Percentiles rank a stretch among this genome's conserved stretches.
Evolutionary conservation across 2,797 vertebrate species (phyloP).

Genomic region (Mus caroli): DNA sequence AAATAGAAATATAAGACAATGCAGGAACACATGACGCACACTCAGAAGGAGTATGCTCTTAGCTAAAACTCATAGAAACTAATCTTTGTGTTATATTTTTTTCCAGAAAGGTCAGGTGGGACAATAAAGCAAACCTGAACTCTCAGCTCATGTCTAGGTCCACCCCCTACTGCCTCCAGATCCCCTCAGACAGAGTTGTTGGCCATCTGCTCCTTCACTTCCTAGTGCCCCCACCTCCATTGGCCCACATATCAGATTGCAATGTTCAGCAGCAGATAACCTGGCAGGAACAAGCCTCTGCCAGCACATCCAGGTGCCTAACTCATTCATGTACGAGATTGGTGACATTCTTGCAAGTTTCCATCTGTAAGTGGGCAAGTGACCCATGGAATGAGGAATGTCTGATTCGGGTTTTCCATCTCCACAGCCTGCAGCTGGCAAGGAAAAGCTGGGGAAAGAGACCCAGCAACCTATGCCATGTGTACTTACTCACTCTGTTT

Average conservation of each 20-base stretch:
- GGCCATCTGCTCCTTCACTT: not conserved
- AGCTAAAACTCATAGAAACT: conserved; percentile 23
- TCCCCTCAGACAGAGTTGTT: not conserved
- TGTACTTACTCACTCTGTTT: not conserved
- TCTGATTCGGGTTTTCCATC: not conserved
- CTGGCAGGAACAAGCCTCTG: not conserved
- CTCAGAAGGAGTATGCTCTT: not conserved
- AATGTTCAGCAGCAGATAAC: not conserved
- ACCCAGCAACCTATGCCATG: not conserved
- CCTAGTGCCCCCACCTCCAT: not conserved
- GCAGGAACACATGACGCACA: not conserved
- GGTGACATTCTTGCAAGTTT: not conserved
- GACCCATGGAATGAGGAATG: not conserved
- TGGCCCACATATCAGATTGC: not conserved
- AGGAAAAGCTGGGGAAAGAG: not conserved
- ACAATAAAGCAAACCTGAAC: not conserved
- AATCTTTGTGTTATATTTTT: conserved; percentile 51
- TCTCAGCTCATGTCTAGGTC: not conserved
- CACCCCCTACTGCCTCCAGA: not conserved
- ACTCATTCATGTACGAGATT: not conserved
- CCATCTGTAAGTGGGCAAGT: not conserved
- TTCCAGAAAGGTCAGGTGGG: not conserved
- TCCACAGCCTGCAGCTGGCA: not conserved
- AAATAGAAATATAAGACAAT: conserved; percentile 35
- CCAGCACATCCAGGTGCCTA: not conserved